phyloP scores from a whole-genome alignment of 2,113 vertebrate species.

The Camelus bactrianus region DNA sequence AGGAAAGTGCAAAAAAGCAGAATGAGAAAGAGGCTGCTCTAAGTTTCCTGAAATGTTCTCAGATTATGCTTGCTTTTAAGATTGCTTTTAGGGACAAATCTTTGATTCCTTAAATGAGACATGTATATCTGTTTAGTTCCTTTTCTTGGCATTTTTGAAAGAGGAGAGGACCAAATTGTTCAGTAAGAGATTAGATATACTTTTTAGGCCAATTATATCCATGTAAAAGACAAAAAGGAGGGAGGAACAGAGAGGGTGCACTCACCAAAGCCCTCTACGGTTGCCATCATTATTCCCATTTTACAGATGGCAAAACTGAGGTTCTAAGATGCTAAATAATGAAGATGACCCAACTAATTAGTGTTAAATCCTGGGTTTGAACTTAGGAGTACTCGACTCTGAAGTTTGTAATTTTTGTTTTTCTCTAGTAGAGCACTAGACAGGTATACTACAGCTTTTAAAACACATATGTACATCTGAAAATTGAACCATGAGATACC shows the following conservation, averaged over 20 bases:
- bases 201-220: background rate
- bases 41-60: background rate
- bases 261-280: background rate
- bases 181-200: background rate
- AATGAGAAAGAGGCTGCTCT: background rate
- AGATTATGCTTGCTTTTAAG: background rate
- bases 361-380: background rate
- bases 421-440: background rate
- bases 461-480: background rate
- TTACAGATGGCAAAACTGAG: background rate
- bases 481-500: background rate
- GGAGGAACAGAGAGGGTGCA: background rate
- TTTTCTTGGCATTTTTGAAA: conserved; percentile 30
- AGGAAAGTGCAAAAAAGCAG: background rate
- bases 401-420: background rate
- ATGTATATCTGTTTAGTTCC: background rate
- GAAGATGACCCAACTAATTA: background rate
- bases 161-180: background rate
- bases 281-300: background rate
- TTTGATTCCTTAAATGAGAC: background rate
- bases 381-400: background rate
- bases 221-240: background rate
- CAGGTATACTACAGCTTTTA: background rate
- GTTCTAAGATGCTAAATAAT: background rate
- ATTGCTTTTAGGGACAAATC: background rate